A percentile compares a stretch with the other conserved stretches of the same genome.
Evolutionary conservation across 1,140 invertebrate species (phyloP).

Genomic region (Lethocerus indicus): DNA sequence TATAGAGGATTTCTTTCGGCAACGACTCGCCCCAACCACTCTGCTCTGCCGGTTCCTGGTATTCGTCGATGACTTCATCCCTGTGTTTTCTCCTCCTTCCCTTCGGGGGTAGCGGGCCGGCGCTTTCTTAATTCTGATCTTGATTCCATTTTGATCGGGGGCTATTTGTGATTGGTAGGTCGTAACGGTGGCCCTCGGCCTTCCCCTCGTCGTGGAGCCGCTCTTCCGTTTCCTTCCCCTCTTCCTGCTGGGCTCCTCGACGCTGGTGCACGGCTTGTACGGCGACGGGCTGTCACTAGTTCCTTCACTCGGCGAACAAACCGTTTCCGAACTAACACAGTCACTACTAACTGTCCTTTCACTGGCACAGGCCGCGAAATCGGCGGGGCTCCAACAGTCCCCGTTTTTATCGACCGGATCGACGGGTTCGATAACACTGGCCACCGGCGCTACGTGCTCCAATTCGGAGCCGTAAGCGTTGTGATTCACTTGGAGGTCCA

Average conservation of each 20-base stretch:
- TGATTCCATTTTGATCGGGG: conserved; percentile 40
- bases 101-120: conserved; percentile 16
- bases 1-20: conserved; percentile 42
- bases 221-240: conserved; percentile 16
- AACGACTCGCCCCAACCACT: conserved; percentile 36
- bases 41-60: conserved; percentile 30
- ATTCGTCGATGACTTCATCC: conserved; percentile 8
- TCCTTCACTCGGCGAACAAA: conserved; percentile 19
- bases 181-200: conserved; percentile 17
- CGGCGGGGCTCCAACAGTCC: conserved; percentile 17
- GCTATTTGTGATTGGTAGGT: conserved; percentile 37
- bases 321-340: conserved; percentile 17
- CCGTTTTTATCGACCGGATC: conserved; percentile 17
- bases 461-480: no score
- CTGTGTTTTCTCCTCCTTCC: conserved; percentile 18
- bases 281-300: conserved; percentile 9
- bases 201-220: neutral
- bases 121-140: conserved; percentile 42
- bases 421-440: no score
- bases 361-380: conserved; percentile 15
- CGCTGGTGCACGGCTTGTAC: conserved; percentile 2
- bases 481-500: no score
- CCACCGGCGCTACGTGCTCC: no score
- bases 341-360: conserved; percentile 21
- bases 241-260: conserved; percentile 10